Evolutionary conservation across 1,140 invertebrate species (phyloP).

Genomic region (Eulimnadia texana): DNA sequence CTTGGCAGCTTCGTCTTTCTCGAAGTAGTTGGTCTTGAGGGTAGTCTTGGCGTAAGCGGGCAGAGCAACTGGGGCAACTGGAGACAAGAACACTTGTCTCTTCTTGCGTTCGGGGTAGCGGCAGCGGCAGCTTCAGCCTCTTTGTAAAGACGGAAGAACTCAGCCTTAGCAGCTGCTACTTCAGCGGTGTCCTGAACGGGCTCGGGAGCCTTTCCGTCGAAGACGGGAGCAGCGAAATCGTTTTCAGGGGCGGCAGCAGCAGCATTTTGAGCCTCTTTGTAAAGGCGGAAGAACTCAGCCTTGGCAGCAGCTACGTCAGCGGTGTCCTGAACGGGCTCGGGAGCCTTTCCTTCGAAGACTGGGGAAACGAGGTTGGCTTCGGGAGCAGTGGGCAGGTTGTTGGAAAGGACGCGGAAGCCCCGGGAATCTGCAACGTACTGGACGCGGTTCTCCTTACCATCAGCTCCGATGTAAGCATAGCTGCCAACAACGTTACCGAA

Average conservation of each 20-base stretch:
- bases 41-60: conserved; percentile 8
- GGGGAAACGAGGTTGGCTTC: neutral
- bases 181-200: conserved; percentile 19
- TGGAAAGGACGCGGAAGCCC: conserved; percentile 38
- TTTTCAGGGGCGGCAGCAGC: conserved; percentile 17
- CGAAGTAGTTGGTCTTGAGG: conserved; percentile 17
- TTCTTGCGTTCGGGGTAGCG: conserved; percentile 7
- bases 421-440: conserved; percentile 33
- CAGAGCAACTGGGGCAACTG: neutral
- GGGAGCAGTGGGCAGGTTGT: conserved; percentile 33
- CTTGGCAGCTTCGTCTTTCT: conserved; percentile 18
- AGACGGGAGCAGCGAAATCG: conserved; percentile 16
- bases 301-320: conserved; percentile 12
- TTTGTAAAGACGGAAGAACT: conserved; percentile 16
- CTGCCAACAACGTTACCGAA: conserved; percentile 16
- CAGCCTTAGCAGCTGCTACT: conserved; percentile 15
- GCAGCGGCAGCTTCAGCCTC: conserved; percentile 18
- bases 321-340: conserved; percentile 13
- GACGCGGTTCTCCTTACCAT: conserved; percentile 32
- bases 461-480: conserved; percentile 16
- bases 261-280: conserved; percentile 8
- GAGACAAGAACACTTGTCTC: neutral
- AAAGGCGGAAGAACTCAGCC: conserved; percentile 20
- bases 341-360: conserved; percentile 10
- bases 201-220: conserved; percentile 11